Evolutionary conservation across 2,113 vertebrate genomes (phyloP), one percentile per base, ranked within the genome.

Genomic region (Oophaga pumilio): DNA sequence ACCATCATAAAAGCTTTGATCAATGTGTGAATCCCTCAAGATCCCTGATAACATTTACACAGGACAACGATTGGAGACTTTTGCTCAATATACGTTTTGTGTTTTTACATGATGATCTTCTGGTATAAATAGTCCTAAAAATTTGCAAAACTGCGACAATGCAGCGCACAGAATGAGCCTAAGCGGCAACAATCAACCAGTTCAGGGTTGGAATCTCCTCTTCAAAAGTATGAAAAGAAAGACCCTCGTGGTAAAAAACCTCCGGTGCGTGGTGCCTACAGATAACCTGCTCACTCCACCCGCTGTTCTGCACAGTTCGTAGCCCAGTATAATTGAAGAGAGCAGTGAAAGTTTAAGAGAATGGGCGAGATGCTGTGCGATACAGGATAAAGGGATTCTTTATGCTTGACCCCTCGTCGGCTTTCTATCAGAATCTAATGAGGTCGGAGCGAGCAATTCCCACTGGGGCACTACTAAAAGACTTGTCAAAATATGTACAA

Each of bases 321-420:
- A 53, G 22, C 53, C 60, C 49, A 43, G 76, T 78, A 62, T 33
- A 66, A 62, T 49, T 53, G 26, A 57, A 22, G 76, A 62, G 73
- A 33, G 84, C 59, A 60, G 85, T 13, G 52, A 78, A 87, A 87
- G 79, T 82, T 86, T 53, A 74, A n/a, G 56, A 74, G 26, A 82
- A 74, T 18, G 26, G 52, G 24, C 77, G 82, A 78, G 59, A 86
- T 68, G 71, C 74, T 78, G 74, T 68, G 24, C 15, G 68, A 74
- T 74, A 73, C 53, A 60, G 86, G 78, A 82, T 88, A 76, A 88
- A 88, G 56, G 56, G 79, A 83, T 82, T 83, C 79, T 83, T 88
- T 88, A 83, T 88, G 86, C 86, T 83, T 83, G 79, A 83, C 86
- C 86, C 68, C 69, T 76, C 79, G 8, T 20, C 83, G 86, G 15